Evolutionary conservation across 2,888 invertebrate species (phyloP), one percentile per base, ranked within the genome.

Genomic region (Campopleginae sp.): DNA sequence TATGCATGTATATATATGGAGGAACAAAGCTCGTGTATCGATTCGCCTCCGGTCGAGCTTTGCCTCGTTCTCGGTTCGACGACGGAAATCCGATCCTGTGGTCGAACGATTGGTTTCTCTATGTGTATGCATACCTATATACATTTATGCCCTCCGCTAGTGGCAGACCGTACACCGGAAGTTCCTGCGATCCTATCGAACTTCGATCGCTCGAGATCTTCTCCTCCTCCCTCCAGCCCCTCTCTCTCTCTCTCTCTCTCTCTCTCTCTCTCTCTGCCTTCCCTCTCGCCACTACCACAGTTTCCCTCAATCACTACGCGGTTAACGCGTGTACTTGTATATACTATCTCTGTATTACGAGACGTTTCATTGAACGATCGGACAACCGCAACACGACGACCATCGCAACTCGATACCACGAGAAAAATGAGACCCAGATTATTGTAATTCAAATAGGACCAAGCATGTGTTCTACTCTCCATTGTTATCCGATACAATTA

Each of bases 51-150:
- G 80, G 83, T 83, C 72, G 76, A 66, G 76, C 51, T 80, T 82
- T 80, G 80, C 66, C 72, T 84, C 75, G 61, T 46, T 72, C 80
- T 63, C 80, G 78, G 27, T 54, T 76, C 68, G 79, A 75, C 80
- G 80, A 82, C 82, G 86, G 83, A 85, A 86, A 86, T 82, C 79
- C 86, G 85, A 86, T 82, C 86, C 76, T 80, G 76, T 82, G 82
- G 72, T 85, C 76, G 85, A 72, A 71, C 82, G 80, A 85, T 82
- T 82, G 82, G 76, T 75, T 80, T 46, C 74, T 54, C 7, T 51
- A 19, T 54, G 38, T 51, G 14, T 27, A 23, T 58, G 14, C 58
- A 33, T 38, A 42, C 19, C 10, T 65, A n/a, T 51, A n/a, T 71
- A 71, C 19, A 58, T 58, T 58, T 68, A 42, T 68, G 23, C 44